phyloP scores from a whole-genome alignment of 2,888 invertebrate species.

The Brachypterus glaber region DNA sequence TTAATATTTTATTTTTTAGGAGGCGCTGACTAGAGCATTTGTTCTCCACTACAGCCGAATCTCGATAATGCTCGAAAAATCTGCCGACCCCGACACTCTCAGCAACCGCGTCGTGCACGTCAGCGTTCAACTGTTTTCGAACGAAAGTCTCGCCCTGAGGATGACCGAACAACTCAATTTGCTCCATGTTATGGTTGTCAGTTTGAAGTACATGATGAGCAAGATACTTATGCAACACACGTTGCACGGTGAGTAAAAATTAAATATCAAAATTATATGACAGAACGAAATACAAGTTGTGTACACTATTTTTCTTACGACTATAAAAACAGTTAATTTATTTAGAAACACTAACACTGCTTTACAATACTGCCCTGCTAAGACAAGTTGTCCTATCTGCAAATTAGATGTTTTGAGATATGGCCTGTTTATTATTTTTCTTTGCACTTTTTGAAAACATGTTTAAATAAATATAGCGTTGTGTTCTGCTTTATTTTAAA shows the following conservation, averaged over 20 bases:
- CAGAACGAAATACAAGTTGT: too few relatives aligned
- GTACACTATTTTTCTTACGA: too few relatives aligned
- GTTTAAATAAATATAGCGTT: too few relatives aligned
- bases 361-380: too few relatives aligned
- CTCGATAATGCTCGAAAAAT: constrained; percentile 79
- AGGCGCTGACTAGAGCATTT: constrained; percentile 86
- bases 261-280: too few relatives aligned
- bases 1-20: constrained; percentile 45
- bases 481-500: too few relatives aligned
- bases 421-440: too few relatives aligned
- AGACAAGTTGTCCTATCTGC: too few relatives aligned
- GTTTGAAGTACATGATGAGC: constrained; percentile 86
- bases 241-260: constrained; percentile 60
- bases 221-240: constrained; percentile 81
- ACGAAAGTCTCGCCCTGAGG: constrained; percentile 79
- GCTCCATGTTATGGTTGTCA: constrained; percentile 86
- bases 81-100: constrained; percentile 79
- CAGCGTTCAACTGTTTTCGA: constrained; percentile 92
- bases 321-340: too few relatives aligned
- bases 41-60: constrained; percentile 94
- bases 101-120: constrained; percentile 96
- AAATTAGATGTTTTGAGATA: too few relatives aligned
- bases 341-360: too few relatives aligned
- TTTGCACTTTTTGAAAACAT: too few relatives aligned
- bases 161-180: constrained; percentile 87